phyloP scores from a whole-genome alignment of 2,113 vertebrate species.

The Anolis sagrei region DNA sequence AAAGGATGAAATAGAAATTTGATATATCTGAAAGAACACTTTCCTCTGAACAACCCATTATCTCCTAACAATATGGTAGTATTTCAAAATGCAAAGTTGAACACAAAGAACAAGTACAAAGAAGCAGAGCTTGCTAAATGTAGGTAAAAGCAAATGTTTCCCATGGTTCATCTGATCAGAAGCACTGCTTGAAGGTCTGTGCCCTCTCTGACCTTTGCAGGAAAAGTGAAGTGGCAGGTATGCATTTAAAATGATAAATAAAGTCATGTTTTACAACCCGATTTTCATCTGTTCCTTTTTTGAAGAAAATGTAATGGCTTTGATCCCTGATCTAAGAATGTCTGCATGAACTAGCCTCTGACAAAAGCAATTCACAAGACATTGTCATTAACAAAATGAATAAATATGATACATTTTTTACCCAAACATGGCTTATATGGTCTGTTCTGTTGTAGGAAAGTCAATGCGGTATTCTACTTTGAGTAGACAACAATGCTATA shows the following conservation, averaged over 20 bases:
- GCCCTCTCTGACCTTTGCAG: neutral
- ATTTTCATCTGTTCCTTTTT: neutral
- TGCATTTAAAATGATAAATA: conserved; percentile 5
- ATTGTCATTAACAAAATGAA: neutral
- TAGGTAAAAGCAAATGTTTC: neutral
- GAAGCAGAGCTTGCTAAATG: neutral
- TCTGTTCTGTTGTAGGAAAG: too few relatives aligned
- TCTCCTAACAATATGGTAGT: fast-evolving
- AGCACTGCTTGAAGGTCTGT: conserved; percentile 10
- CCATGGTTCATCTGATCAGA: neutral
- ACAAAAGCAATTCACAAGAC: conserved; percentile 5
- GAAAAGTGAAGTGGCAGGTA: neutral
- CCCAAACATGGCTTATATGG: neutral
- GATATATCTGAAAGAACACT: neutral
- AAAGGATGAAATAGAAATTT: conserved; percentile 1
- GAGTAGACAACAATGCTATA: too few relatives aligned
- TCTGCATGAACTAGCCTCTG: neutral
- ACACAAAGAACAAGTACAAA: neutral
- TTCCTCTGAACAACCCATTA: conserved; percentile 1
- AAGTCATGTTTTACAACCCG: neutral
- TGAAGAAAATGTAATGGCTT: conserved; percentile 14
- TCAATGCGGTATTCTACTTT: too few relatives aligned
- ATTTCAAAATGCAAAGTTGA: fast-evolving
- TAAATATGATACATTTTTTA: conserved; percentile 1
- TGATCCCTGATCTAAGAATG: neutral